phyloP scores from a whole-genome alignment of 2,113 vertebrate genomes.

The Delphinapterus leucas region DNA sequence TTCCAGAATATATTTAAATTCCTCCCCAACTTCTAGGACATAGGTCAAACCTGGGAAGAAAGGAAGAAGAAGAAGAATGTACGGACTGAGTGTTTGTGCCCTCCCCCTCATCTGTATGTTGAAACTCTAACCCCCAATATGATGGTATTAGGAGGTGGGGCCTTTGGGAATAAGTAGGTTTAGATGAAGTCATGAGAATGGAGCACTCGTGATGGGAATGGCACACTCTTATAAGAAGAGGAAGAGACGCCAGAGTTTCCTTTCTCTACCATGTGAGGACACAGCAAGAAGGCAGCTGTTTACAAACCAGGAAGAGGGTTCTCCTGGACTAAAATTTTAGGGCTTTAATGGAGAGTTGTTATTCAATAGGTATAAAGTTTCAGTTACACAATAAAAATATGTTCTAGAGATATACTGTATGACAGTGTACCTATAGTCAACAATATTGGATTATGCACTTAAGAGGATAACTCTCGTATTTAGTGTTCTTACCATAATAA shows the following conservation, averaged over 20 bases:
- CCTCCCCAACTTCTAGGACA: not conserved
- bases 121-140: not conserved
- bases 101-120: too few species aligned
- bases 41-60: not conserved
- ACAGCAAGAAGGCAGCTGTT: not conserved
- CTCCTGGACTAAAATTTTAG: not conserved
- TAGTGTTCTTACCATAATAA: not conserved
- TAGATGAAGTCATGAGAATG: not conserved
- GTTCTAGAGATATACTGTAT: not conserved
- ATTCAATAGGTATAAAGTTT: not conserved
- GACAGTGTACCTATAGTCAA: not conserved
- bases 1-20: not conserved
- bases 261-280: not conserved
- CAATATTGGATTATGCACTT: not conserved
- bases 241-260: not conserved
- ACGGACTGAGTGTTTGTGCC: not conserved
- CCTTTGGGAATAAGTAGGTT: not conserved
- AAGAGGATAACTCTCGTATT: not conserved
- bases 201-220: not conserved
- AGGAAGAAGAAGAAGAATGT: not conserved
- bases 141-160: not conserved
- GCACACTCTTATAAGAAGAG: not conserved
- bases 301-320: not conserved
- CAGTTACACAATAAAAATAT: not conserved
- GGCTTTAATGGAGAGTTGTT: not conserved